Evolutionary conservation across 2,888 invertebrate genomes (phyloP).

Genomic region (Carpatolechia fugitivella): DNA sequence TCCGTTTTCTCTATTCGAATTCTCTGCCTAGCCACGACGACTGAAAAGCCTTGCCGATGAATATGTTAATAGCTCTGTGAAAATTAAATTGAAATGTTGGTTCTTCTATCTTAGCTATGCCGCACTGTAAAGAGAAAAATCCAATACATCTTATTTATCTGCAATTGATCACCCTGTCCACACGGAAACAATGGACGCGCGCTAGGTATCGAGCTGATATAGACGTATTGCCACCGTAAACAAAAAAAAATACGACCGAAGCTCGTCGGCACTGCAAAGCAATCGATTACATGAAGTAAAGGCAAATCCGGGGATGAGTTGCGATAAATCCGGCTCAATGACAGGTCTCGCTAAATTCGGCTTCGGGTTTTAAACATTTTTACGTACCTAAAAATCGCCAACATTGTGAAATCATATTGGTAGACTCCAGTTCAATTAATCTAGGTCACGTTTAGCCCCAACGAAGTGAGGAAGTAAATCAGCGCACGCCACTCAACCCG

Average conservation of each 20-base stretch:
- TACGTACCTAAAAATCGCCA: too few relatives aligned
- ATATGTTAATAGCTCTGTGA: not conserved
- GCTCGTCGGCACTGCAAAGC: constrained; percentile 33
- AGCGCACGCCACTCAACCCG: not conserved
- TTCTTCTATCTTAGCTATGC: not conserved
- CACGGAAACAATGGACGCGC: constrained; percentile 6
- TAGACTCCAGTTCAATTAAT: too few relatives aligned
- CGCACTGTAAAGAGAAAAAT: not conserved
- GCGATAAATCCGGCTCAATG: constrained; percentile 12
- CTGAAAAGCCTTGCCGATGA: not conserved
- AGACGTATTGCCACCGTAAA: constrained; percentile 34
- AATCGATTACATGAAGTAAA: constrained; percentile 42
- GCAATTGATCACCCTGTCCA: constrained; percentile 10
- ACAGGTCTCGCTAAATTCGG: too few relatives aligned
- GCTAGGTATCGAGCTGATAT: constrained; percentile 30
- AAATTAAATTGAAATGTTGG: not conserved
- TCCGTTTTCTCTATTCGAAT: constrained; percentile 25
- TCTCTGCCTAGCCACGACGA: not conserved
- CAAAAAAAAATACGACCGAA: constrained; percentile 31
- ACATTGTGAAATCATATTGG: too few relatives aligned
- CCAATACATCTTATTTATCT: not conserved
- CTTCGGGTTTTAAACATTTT: too few relatives aligned
- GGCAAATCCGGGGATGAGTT: constrained; percentile 34
- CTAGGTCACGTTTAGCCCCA: not conserved
- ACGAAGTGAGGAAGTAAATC: too few relatives aligned